Evolutionary conservation across 2,797 vertebrate genomes (phyloP), one percentile per base, ranked within the genome.

Genomic region (Sphenopsis melanotis): DNA sequence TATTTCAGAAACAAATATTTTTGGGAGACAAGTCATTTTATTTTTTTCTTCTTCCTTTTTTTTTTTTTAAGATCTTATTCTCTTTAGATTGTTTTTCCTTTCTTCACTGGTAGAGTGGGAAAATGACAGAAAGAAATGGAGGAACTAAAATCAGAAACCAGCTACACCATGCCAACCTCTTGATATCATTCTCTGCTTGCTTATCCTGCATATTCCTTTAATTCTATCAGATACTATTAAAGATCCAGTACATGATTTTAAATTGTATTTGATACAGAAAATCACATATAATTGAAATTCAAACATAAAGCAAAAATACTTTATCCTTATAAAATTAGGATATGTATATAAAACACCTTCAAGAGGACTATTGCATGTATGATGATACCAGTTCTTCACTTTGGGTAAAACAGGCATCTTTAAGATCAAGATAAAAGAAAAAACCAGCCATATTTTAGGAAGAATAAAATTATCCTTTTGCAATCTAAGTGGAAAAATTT

Each of bases 281-380:
- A 63, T 30, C 37, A 57, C 4, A 0, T 21, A 36, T 30, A 16
- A 52, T 2, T 18, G 15, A 15, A 71, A 32, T 70, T 61, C 39
- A 75, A 94, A 63, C 42, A 52, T 2, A 44, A 2, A 75, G 16
- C 27, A 78, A 37, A 85, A 90, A 41, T 2, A 2, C 3, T 13
- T 91, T 39, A 26, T 21, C 36, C 5, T 56, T 53, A n/a, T 6
- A 15, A 71, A 65, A 78, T 61, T 34, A 44, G 23, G 16, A 36
- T 36, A 72, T 8, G 2, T 6, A 15, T 12, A 64, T 9, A 64
- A 85, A 86, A 32, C 4, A 29, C 39, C 23, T 52, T 27, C 5
- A 15, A 55, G 21, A 61, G 19, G 23, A 70, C 13, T 34, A 7
- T 3, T 10, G 6, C 24, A 20, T 2, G 0, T 37, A 41, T 19